A percentile compares a stretch with the other conserved stretches of the same genome.
These are phyloP conservation scores for Belgica antarctica DNA, from an alignment of 2,888 invertebrate genomes.

Conservation along the genomic window DNA sequence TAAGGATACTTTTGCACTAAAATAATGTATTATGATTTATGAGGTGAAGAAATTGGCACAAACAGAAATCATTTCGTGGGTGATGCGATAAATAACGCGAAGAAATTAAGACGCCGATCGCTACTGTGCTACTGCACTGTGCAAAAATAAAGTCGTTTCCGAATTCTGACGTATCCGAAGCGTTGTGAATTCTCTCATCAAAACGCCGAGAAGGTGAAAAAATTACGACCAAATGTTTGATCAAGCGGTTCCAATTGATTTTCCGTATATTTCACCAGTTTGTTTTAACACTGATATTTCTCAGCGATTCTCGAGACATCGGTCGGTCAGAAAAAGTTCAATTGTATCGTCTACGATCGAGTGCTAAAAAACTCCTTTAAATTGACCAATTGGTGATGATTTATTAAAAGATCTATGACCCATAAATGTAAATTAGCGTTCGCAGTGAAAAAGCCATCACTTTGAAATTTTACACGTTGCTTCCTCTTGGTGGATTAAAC, in stretches of 20 bases:
- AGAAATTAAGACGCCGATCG: not conserved
- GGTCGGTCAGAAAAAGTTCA: not conserved
- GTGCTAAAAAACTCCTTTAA: not conserved
- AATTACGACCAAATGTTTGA: constrained; percentile 33
- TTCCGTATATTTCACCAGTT: constrained; percentile 30
- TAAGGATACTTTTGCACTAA: no score
- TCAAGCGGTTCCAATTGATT: constrained; percentile 27
- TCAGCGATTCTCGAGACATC: not conserved
- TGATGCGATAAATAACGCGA: not conserved
- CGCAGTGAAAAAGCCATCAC: no score
- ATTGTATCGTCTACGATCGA: not conserved
- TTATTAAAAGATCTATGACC: not conserved
- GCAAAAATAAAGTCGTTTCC: no score
- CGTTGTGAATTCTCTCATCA: not conserved
- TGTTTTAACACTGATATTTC: not conserved
- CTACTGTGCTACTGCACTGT: no score
- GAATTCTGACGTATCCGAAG: no score
- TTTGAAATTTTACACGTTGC: no score
- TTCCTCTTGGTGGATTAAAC: not conserved
- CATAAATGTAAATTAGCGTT: not conserved
- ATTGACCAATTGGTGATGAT: not conserved
- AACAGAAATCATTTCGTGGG: not conserved
- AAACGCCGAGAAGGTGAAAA: no score
- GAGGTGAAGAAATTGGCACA: no score
- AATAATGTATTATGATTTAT: no score